Evolutionary conservation across 2,113 vertebrate species (phyloP).

Genomic region (Sander vitreus): DNA sequence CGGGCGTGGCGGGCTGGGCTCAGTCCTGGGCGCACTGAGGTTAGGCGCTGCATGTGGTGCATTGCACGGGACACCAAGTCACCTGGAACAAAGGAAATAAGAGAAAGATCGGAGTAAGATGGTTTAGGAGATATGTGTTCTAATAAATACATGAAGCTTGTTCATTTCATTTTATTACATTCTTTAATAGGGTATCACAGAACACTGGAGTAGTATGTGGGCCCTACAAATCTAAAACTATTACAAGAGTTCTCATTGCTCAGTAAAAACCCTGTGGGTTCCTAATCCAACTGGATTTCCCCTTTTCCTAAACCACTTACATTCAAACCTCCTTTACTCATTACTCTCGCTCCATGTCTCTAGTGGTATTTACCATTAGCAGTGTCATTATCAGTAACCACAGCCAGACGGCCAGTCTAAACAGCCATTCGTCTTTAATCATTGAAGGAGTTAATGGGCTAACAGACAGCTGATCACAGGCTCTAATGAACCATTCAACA

Average conservation of each 20-base stretch:
- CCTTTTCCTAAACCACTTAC: conserved; percentile 52
- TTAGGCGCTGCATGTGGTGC: conserved; percentile 98
- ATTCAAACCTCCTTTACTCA: conserved; percentile 29
- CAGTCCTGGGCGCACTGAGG: conserved; percentile 87
- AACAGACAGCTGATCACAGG: conserved; percentile 45
- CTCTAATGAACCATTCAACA: conserved; percentile 47
- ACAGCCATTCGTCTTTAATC: conserved; percentile 62
- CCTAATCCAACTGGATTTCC: conserved; percentile 44
- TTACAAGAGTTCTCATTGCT: conserved; percentile 9
- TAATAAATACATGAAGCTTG: not conserved
- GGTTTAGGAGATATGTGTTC: not conserved
- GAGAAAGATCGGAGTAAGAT: not conserved
- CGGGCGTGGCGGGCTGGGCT: conserved; percentile 92
- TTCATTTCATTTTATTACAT: not conserved
- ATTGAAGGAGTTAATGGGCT: conserved; percentile 52
- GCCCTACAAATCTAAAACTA: conserved; percentile 1
- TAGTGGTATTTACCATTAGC: conserved; percentile 54
- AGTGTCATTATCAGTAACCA: conserved; percentile 64
- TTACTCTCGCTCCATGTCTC: conserved; percentile 30
- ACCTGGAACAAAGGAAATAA: conserved; percentile 80
- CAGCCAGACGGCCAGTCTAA: conserved; percentile 65
- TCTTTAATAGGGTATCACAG: not conserved
- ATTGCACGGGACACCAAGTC: conserved; percentile 97
- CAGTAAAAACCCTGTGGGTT: conserved; percentile 24
- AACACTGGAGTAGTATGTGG: not conserved